Conservation (phyloP, 2,113 vertebrate genomes). For the Spea multiplicata region DNA sequence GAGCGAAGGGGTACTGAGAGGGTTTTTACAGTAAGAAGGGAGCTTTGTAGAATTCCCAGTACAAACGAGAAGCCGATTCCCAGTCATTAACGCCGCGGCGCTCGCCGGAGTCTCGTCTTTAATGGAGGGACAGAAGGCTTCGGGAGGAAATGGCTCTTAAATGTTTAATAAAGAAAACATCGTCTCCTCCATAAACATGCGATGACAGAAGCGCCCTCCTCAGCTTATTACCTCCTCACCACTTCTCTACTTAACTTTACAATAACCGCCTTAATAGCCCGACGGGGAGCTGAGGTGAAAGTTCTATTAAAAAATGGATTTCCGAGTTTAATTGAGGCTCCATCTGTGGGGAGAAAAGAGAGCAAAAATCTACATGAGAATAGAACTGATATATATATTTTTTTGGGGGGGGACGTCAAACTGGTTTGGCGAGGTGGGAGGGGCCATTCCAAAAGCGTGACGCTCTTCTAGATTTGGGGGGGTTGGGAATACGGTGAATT, state of each 20-base stretch:
- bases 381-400: no score
- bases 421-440: no score
- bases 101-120: neutral
- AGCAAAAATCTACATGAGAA: no score
- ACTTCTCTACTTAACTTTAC: conserved; percentile 67
- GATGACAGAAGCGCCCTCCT: conserved; percentile 61
- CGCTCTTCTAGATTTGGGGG: no score
- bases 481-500: no score
- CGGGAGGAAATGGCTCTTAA: conserved; percentile 62
- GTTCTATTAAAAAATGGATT: conserved; percentile 67
- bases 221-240: conserved; percentile 55
- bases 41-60: neutral
- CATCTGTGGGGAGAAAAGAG: conserved; percentile 54
- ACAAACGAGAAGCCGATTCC: neutral
- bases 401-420: conserved; percentile 28
- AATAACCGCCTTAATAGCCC: conserved; percentile 67
- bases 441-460: no score
- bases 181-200: conserved; percentile 61
- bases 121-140: conserved; percentile 57
- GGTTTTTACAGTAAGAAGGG: neutral
- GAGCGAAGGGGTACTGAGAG: neutral
- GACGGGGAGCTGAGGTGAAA: conserved; percentile 65
- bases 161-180: conserved; percentile 67
- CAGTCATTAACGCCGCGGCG: neutral
- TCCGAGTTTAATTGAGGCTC: conserved; percentile 66